Conservation (phyloP, 2,888 invertebrate genomes). For the Diplolepis rosae region DNA sequence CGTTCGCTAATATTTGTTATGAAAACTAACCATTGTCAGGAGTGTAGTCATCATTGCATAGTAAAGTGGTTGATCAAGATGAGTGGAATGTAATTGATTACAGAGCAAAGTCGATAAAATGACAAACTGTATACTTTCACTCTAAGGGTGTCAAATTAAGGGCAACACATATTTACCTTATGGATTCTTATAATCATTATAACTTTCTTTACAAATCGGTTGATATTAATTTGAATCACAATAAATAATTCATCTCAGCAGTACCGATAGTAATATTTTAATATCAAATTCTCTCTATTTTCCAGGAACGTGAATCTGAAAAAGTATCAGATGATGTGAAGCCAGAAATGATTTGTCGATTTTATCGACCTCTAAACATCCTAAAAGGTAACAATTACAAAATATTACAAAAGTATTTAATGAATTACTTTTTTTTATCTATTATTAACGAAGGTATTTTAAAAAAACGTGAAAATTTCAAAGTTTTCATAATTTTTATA, state of each 20-base stretch:
- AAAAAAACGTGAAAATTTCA: too few relatives aligned
- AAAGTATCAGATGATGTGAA: constrained; percentile 68
- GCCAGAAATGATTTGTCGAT: constrained; percentile 60
- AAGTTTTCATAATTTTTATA: too few relatives aligned
- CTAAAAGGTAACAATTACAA: constrained; percentile 57
- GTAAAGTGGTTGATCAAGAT: constrained; percentile 65
- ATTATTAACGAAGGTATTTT: too few relatives aligned
- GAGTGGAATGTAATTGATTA: constrained; percentile 60
- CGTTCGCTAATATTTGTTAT: background rate
- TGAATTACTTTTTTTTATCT: too few relatives aligned
- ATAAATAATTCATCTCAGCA: too few relatives aligned
- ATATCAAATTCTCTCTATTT: constrained; percentile 20
- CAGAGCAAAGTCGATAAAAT: background rate
- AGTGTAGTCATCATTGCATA: constrained; percentile 66
- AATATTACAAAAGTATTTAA: background rate
- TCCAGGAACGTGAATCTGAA: constrained; percentile 68
- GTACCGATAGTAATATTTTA: too few relatives aligned
- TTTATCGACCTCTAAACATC: constrained; percentile 64
- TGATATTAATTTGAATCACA: too few relatives aligned
- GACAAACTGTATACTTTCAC: background rate
- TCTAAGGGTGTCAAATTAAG: background rate
- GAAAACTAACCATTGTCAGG: constrained; percentile 38
- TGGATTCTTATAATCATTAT: background rate
- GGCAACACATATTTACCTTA: background rate
- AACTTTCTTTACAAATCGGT: background rate